Base-by-base conservation (phyloP, 2,888 invertebrate species). In the Minunthozetes semirufus region DNA sequence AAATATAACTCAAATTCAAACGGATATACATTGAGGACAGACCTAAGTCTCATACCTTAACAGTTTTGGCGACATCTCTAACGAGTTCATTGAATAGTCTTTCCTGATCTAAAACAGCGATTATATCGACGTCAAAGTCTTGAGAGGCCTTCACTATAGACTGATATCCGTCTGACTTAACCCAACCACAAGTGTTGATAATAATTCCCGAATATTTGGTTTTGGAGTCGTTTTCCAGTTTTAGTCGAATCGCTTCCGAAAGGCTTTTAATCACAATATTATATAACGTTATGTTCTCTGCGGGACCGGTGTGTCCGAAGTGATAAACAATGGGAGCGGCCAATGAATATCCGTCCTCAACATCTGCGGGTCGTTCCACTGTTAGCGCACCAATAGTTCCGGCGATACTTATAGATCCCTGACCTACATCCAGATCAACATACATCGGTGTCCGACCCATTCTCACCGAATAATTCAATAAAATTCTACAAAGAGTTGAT, bases 101-200 rank as follows among this genome's bases (percentile, higher is more conserved):
- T 83, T 99, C 98, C 82, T 98, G 96, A 83, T 98, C 98, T 77
- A 99, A 83, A 0, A 98, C 97, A 79, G 98, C 86, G 79, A 99
- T 93, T 0, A 95, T 90, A 81, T 96, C 94, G 1, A 96, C 84
- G 86, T 96, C 94, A 84, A 98, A 98, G 0, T 93, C 91, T 80
- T 93, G 90, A 0, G 95, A 94, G 0, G 93, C 90, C 80, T 93
- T 91, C 3, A 92, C 88, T 15, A 99, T 83, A 74, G 92, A 87
- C 80, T 90, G 89, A 83, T 95, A 98, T 68, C 77, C 77, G 42
- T 29, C 27, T 22, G 68, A 92, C 83, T 95, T 94, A 1, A 97
- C 90, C 96, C 96, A 99, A 0, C 98, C 98, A 80, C 96, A 95
- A 0, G 98, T 98, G 83, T 99, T 99, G 78, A 99, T 94, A 48